Conservation (phyloP, 2,113 vertebrate genomes). For the Panurus biarmicus region DNA sequence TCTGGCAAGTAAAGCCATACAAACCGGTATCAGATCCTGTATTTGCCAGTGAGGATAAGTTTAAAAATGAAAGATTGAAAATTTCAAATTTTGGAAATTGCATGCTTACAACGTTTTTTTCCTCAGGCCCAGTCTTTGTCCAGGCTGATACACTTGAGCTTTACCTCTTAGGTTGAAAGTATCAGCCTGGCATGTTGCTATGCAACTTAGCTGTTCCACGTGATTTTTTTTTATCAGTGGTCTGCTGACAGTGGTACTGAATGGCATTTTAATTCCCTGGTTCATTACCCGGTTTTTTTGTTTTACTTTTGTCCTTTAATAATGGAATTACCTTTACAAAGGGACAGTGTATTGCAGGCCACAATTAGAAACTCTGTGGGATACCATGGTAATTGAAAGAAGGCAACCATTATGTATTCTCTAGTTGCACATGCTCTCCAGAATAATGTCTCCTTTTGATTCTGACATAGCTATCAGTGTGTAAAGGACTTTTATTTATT, state of each 20-base stretch:
- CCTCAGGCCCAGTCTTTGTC: neutral
- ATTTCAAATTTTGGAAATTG: neutral
- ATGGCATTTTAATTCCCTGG: neutral
- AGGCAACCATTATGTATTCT: neutral
- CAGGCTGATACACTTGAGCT: neutral
- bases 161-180: neutral
- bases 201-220: rapidly evolving
- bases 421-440: neutral
- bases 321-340: neutral
- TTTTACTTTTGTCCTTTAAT: neutral
- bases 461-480: neutral
- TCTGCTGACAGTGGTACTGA: neutral
- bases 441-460: neutral
- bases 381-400: neutral
- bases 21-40: neutral
- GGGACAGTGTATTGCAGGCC: neutral
- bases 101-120: neutral
- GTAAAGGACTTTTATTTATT: neutral
- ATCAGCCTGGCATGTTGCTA: neutral
- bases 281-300: neutral
- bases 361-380: neutral
- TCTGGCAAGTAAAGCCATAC: neutral
- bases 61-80: neutral
- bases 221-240: neutral
- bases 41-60: neutral